Evolutionary conservation across 2,888 invertebrate species (phyloP), one percentile per base, ranked within the genome.

Genomic region (Saturnia japonica): DNA sequence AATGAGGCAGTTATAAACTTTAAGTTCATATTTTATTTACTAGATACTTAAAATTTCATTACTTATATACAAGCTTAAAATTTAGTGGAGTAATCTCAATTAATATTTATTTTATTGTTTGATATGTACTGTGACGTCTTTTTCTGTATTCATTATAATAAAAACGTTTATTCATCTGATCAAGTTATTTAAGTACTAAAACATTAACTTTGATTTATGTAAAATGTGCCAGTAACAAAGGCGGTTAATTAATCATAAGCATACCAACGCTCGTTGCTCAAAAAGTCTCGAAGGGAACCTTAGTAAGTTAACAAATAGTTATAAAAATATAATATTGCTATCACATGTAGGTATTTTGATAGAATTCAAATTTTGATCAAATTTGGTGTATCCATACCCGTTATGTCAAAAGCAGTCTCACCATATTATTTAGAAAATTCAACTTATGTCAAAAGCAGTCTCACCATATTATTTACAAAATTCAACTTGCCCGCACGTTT

Each of bases 131-230:
- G 7, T 34, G 62, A 40, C 19, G 62, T 62, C 12, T 19, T 62
- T 62, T 62, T 62, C 25, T 1, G 34, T 34, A 62, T 19, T 62
- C 34, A 62, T 34, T 19, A 62, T 14, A 34, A 16, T n/a, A n/a
- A n/a, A 34, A 40, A 62, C 34, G 34, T 34, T 62, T 64, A 11
- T 64, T 40, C n/a, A 40, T 64, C 14, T 57, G 25, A 57, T 57
- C 25, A 57, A 57, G 57, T 57, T 25, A 57, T 57, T 57, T 57
- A 25, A 25, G 57, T 57, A 64, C 64, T 40, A 19, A 64, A 64
- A 64, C 1, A n/a, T 40, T 64, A 40, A 64, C 64, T 64, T 64
- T 64, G 64, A 64, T 64, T 64, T 64, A 40, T 64, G 40, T 64
- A 40, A 64, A 64, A 64, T 16, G 22, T 34, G 34, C 40, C 40